These are phyloP conservation scores for Gonocerus acuteangulatus DNA, from an alignment of 2,888 invertebrate genomes.

Conservation along the genomic window DNA sequence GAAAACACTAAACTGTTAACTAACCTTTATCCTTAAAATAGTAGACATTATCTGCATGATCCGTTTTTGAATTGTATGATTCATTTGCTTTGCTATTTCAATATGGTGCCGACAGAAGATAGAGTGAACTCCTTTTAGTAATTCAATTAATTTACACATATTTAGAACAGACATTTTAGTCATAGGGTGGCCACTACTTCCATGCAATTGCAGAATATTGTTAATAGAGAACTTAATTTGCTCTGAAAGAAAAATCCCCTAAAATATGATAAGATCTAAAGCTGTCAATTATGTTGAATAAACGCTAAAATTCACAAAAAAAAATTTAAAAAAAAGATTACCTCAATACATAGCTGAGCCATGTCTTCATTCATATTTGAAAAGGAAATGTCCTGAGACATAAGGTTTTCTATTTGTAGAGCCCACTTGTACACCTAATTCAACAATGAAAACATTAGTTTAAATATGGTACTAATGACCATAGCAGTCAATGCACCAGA, in stretches of 20 bases:
- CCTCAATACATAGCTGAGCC: slow-evolving; percentile 51
- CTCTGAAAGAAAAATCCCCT: slow-evolving; percentile 63
- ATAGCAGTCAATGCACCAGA: not conserved
- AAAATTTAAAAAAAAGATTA: slow-evolving; percentile 28
- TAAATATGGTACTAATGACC: no score
- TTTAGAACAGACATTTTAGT: slow-evolving; percentile 64
- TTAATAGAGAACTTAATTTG: slow-evolving; percentile 53
- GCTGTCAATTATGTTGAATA: not conserved
- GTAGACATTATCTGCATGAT: slow-evolving; percentile 64
- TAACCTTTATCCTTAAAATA: slow-evolving; percentile 60
- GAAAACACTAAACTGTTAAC: no score
- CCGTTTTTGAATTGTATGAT: slow-evolving; percentile 71
- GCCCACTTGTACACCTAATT: slow-evolving; percentile 54
- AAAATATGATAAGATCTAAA: no score
- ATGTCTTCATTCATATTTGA: slow-evolving; percentile 51
- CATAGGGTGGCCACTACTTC: slow-evolving; percentile 65
- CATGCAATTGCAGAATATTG: slow-evolving; percentile 59
- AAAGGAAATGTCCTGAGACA: slow-evolving; percentile 46
- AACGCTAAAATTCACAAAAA: not conserved
- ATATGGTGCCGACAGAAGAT: slow-evolving; percentile 61
- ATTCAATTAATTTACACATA: slow-evolving; percentile 72
- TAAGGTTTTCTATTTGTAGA: slow-evolving; percentile 52
- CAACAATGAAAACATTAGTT: slow-evolving; percentile 16
- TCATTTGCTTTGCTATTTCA: slow-evolving; percentile 62
- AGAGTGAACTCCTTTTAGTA: slow-evolving; percentile 67